Conservation (phyloP, 2,888 invertebrate species). For the Drosophila mayaguana region DNA sequence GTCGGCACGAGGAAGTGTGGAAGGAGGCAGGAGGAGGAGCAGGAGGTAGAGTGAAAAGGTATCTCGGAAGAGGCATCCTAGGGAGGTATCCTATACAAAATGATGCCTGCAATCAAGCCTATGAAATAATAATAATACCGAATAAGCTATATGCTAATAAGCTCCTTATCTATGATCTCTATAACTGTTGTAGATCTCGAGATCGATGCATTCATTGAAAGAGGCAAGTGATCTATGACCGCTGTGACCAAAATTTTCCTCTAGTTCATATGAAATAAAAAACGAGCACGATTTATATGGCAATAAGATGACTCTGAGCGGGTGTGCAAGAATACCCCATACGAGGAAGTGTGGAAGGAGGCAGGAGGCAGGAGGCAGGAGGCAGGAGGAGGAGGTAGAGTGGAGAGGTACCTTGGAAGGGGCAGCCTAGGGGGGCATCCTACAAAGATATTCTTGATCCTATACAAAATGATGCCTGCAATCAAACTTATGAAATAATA, state of each 20-base stretch:
- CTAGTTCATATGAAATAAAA: conserved; percentile 81
- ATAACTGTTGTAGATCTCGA: neutral
- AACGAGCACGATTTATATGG: conserved; percentile 10
- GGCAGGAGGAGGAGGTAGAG: neutral
- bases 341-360: neutral
- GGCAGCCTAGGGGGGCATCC: neutral
- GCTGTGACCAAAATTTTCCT: conserved; percentile 68
- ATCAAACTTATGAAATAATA: too few relatives aligned
- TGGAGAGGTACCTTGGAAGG: neutral
- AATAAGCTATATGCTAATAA: too few relatives aligned
- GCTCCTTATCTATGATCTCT: neutral
- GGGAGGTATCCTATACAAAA: neutral
- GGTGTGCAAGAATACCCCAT: neutral
- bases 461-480: neutral
- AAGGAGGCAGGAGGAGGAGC: neutral
- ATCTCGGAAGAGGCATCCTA: neutral
- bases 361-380: too few relatives aligned
- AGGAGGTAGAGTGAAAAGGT: neutral
- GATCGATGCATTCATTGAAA: neutral
- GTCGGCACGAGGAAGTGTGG: too few relatives aligned
- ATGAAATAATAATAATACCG: too few relatives aligned
- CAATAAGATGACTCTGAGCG: neutral
- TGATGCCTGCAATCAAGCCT: too few relatives aligned
- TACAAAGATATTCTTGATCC: too few relatives aligned
- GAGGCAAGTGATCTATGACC: neutral